Evolutionary conservation across 2,113 vertebrate species (phyloP), one percentile per base, ranked within the genome.

Genomic region (Telmatochromis brichardi): DNA sequence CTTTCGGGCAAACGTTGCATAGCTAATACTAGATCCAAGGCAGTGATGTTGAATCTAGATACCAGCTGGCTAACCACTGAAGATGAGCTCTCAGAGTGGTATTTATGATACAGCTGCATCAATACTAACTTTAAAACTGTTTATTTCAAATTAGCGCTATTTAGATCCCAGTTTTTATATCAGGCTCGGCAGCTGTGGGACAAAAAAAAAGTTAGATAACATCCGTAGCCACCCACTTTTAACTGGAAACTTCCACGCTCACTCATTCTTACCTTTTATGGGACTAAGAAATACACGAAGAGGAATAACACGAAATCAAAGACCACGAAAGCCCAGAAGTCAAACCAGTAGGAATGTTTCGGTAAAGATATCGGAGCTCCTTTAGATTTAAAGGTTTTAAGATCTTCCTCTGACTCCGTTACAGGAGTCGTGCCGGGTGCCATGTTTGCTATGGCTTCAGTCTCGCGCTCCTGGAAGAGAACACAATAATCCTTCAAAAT

Each of bases 331-430:
- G 97, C 82, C 97, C 97, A 98, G 3, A 98, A 68, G 54, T 99
- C 98, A 81, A 98, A 94, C 98, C 98, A 99, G 93, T 99, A 99
- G 1, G 97, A 98, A 19, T 97, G 97, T 51, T 96, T 96, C 1
- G 96, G 96, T 6, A 97, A 82, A 7, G 88, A 78, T 9, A 65
- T 8, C 3, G 65, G 5, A 3, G 2, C 78, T 7, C 8, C 82
- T 6, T 37, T 47, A 15, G 13, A 8, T 19, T 83, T 88, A 4
- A 6, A 54, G 87, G 17, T 80, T 23, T 86, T 91, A 0, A 17
- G 1, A 6, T 85, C 53, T 13, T 82, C 53, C 12, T 80, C 82
- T 4, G 87, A 31, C 26, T 86, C 81, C 2, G 23, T 13, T 47
- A 7, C 63, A 1, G 50, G 37, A 50, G n/a, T 10, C 1, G 35